Evolutionary conservation across 2,113 vertebrate species (phyloP).

Genomic region (Ceyx cyanopectus): DNA sequence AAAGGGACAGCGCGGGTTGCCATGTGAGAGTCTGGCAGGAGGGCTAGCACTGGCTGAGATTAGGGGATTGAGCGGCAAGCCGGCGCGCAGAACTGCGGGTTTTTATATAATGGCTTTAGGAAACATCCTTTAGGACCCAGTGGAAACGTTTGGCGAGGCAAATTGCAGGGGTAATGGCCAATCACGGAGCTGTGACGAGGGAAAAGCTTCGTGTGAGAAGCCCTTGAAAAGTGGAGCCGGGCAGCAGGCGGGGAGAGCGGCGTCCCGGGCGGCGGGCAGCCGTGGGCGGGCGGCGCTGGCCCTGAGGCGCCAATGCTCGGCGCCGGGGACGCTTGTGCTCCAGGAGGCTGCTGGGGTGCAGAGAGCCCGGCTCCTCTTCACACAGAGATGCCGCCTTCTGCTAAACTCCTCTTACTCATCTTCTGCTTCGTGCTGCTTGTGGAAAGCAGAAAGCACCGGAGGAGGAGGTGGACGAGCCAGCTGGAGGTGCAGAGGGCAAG

Average conservation of each 20-base stretch:
- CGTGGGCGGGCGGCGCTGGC: background rate
- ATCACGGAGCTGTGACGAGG: constrained; percentile 44
- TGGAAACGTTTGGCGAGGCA: constrained; percentile 37
- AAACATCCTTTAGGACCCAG: constrained; percentile 68
- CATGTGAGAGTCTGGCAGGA: constrained; percentile 50
- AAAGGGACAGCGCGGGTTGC: constrained; percentile 42
- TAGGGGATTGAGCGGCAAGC: constrained; percentile 77
- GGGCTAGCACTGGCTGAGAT: constrained; percentile 59
- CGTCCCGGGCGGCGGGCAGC: background rate
- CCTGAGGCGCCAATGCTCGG: constrained; percentile 69
- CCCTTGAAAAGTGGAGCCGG: background rate
- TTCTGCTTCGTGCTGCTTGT: constrained; percentile 81
- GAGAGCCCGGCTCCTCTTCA: constrained; percentile 23
- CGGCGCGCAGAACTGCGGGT: constrained; percentile 23
- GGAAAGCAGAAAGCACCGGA: constrained; percentile 84
- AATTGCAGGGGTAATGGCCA: constrained; percentile 67
- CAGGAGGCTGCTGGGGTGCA: constrained; percentile 71
- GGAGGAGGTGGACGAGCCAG: constrained; percentile 82
- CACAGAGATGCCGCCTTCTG: constrained; percentile 81
- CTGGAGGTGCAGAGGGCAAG: constrained; percentile 80
- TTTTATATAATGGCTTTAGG: constrained; percentile 75
- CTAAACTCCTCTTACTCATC: constrained; percentile 79
- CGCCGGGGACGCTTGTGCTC: constrained; percentile 14
- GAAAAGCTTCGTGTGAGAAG: background rate
- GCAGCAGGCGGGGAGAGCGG: constrained; percentile 5